Conservation (phyloP, 2,113 vertebrate species). For the Corythaeola cristata region DNA sequence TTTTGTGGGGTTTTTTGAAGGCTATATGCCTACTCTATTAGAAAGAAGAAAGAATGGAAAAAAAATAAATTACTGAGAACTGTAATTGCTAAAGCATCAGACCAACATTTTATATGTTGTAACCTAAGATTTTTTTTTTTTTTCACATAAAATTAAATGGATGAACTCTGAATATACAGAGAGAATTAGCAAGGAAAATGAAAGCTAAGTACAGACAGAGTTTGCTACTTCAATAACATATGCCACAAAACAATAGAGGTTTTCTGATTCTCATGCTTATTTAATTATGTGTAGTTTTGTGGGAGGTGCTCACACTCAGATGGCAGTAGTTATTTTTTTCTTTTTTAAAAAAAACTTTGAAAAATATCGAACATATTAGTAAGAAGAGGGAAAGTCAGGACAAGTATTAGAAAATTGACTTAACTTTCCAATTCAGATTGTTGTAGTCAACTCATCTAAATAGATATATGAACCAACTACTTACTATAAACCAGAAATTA, state of each 20-base stretch:
- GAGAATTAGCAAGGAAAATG: background rate
- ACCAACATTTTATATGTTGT: background rate
- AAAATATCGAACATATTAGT: background rate
- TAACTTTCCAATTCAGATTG: background rate
- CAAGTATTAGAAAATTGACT: background rate
- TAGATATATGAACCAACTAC: background rate
- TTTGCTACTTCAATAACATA: background rate
- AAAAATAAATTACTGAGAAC: background rate
- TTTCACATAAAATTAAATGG: background rate
- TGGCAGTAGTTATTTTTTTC: background rate
- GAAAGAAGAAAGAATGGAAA: background rate
- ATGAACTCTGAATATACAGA: background rate
- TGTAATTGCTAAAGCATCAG: background rate
- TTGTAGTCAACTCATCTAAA: background rate
- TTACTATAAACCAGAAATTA: background rate
- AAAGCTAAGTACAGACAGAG: background rate
- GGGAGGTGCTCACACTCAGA: background rate
- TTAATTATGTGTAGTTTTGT: background rate
- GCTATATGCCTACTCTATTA: background rate
- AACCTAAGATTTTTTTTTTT: background rate
- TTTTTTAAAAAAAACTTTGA: background rate
- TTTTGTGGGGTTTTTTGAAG: background rate
- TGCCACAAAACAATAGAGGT: background rate
- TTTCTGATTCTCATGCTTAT: background rate
- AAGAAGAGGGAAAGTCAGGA: background rate